Conservation (phyloP, 2,888 invertebrate genomes). For the Chelonus formosanus region DNA sequence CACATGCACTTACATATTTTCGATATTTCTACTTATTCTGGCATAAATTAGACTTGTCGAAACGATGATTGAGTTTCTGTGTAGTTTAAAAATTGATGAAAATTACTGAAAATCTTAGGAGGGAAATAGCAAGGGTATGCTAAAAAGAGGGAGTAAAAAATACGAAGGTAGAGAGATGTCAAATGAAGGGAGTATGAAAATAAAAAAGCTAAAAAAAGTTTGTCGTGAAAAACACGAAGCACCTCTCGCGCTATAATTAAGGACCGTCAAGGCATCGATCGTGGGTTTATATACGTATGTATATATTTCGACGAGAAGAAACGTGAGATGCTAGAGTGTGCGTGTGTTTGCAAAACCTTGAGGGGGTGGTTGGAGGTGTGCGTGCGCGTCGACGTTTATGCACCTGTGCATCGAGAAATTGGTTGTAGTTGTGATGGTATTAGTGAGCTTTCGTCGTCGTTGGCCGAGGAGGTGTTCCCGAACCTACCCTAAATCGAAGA, state of each 20-base stretch:
- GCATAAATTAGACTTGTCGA: too few species aligned
- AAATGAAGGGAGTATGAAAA: background rate
- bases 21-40: too few species aligned
- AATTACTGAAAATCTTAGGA: too few species aligned
- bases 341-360: conserved; percentile 20
- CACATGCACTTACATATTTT: background rate
- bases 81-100: too few species aligned
- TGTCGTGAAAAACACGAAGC: conserved; percentile 17
- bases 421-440: conserved; percentile 18
- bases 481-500: conserved; percentile 60
- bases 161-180: background rate
- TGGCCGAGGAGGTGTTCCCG: conserved; percentile 41
- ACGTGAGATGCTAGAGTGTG: conserved; percentile 12
- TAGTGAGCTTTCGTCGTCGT: conserved; percentile 12
- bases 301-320: background rate
- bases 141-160: background rate
- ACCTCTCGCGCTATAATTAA: conserved; percentile 56
- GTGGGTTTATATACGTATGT: conserved; percentile 45
- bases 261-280: conserved; percentile 59
- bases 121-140: too few species aligned
- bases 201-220: conserved; percentile 10
- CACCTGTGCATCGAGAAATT: conserved; percentile 28
- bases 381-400: conserved; percentile 27
- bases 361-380: conserved; percentile 33
- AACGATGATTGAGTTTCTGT: too few species aligned